Conservation (phyloP, 2,888 invertebrate genomes). For the Stegophylla sp. region DNA sequence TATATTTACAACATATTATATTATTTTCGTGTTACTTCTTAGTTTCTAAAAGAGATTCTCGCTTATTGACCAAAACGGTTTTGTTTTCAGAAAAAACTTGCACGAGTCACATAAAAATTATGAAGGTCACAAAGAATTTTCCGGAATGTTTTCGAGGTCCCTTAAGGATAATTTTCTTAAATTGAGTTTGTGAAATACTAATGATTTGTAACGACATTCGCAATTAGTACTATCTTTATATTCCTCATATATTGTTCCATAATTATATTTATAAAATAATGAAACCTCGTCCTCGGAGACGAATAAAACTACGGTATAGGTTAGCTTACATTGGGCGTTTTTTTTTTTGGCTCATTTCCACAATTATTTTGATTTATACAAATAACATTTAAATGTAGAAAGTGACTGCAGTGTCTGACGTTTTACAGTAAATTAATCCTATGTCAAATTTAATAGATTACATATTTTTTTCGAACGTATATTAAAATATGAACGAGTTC, state of each 20-base stretch:
- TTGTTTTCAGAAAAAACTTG: no score
- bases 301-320: background rate
- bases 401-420: no score
- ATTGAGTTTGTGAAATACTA: background rate
- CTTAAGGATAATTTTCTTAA: background rate
- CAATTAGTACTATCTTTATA: background rate
- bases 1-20: background rate
- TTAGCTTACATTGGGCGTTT: no score
- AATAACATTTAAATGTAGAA: no score
- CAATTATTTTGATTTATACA: no score
- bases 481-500: no score
- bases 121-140: background rate
- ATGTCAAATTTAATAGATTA: no score
- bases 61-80: no score
- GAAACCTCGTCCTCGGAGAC: background rate
- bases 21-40: background rate
- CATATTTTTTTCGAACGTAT: no score
- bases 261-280: background rate
- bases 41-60: background rate
- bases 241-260: background rate
- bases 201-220: background rate
- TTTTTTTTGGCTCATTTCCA: no score
- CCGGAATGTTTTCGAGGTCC: slow-evolving; percentile 3
- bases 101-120: no score
- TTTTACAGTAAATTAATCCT: no score